Conservation (phyloP, 92 coral and sea anemone species). For the Epizoanthus rinbou region DNA sequence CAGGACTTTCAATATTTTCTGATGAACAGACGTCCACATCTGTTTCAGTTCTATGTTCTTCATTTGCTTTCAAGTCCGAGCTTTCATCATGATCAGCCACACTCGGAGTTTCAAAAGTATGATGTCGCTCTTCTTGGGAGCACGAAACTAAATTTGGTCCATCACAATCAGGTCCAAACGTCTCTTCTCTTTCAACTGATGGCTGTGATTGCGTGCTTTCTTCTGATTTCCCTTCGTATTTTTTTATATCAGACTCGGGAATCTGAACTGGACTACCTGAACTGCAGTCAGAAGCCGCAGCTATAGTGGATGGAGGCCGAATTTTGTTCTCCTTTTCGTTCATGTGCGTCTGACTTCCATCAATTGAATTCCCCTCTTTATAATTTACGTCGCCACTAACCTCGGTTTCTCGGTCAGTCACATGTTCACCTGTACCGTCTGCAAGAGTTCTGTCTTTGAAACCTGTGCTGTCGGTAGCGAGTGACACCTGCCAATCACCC, state of each 20-base stretch:
- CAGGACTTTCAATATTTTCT: not conserved
- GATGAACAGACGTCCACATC: not conserved
- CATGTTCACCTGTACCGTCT: not conserved
- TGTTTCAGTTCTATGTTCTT: not conserved
- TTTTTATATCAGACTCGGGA: conserved; percentile 2
- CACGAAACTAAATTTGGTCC: not conserved
- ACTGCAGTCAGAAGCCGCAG: not conserved
- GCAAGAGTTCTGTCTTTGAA: not conserved
- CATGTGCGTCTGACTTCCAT: not conserved
- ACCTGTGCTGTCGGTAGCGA: not conserved
- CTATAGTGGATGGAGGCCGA: not conserved
- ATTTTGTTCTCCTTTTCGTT: not conserved
- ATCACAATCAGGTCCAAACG: not conserved
- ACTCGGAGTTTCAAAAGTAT: not conserved
- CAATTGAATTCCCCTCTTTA: not conserved
- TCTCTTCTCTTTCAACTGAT: not conserved
- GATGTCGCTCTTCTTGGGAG: not conserved
- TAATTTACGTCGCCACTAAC: not conserved
- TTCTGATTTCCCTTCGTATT: not conserved
- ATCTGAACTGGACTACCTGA: not conserved
- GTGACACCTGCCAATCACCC: conserved; percentile 2
- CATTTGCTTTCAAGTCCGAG: not conserved
- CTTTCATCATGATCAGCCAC: not conserved
- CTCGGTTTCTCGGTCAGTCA: not conserved
- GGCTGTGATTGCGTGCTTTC: not conserved